These are phyloP conservation scores for Passerina amoena DNA, from an alignment of 2,113 vertebrate species.

Conservation along the genomic window DNA sequence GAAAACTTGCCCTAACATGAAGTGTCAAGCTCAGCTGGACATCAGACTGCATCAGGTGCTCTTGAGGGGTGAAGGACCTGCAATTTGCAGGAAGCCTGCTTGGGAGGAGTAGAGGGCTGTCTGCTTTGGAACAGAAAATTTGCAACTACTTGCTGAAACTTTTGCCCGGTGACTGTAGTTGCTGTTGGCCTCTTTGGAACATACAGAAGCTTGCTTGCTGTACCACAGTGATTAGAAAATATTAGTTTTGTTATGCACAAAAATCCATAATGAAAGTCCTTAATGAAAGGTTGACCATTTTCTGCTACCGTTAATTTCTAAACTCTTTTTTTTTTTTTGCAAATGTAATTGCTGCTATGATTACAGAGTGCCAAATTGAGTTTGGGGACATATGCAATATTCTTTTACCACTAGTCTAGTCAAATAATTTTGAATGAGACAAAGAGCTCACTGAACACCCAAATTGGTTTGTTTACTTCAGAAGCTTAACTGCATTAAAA, in stretches of 20 bases:
- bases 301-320: constrained; percentile 40
- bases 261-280: constrained; percentile 45
- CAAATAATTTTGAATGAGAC: constrained; percentile 28
- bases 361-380: background rate
- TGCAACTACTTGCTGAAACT: constrained; percentile 16
- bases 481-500: constrained; percentile 22
- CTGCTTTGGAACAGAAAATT: background rate
- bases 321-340: background rate
- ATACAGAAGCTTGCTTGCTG: constrained; percentile 11
- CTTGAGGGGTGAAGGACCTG: background rate
- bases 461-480: constrained; percentile 51
- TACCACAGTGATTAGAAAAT: constrained; percentile 26
- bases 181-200: constrained; percentile 47
- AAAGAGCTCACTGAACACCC: background rate
- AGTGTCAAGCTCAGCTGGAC: background rate
- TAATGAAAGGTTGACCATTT: constrained; percentile 64
- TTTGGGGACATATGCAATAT: background rate
- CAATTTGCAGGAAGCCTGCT: background rate
- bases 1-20: background rate
- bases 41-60: background rate
- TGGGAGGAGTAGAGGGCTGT: background rate
- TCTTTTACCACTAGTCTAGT: constrained; percentile 9
- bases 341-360: constrained; percentile 35
- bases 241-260: background rate
- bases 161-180: constrained; percentile 57